A percentile compares a stretch with the other conserved stretches of the same genome.
Evolutionary conservation across 2,797 vertebrate genomes (phyloP).

Genomic region (Orientallactaga sibirica): DNA sequence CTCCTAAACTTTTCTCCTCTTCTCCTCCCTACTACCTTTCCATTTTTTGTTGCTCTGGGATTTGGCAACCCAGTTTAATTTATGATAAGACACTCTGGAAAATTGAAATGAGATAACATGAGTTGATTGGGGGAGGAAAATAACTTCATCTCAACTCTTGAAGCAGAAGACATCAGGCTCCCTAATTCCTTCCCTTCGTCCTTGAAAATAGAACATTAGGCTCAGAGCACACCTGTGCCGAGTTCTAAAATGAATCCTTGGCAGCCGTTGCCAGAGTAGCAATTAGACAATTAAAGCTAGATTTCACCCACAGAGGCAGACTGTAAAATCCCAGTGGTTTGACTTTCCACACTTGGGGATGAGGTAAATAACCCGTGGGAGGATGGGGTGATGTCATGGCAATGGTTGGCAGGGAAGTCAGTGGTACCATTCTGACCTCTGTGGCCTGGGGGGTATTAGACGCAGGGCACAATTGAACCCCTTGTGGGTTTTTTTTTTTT

Average conservation of each 20-base stretch:
- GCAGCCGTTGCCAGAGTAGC: constrained; percentile 73
- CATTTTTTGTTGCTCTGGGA: constrained; percentile 69
- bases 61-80: constrained; percentile 84
- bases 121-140: constrained; percentile 77
- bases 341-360: constrained; percentile 63
- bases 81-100: constrained; percentile 81
- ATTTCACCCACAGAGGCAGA: constrained; percentile 71
- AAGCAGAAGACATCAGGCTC: constrained; percentile 70
- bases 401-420: neutral
- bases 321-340: constrained; percentile 30
- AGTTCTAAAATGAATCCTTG: constrained; percentile 62
- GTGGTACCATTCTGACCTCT: neutral
- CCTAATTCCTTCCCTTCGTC: constrained; percentile 71
- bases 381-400: constrained; percentile 31
- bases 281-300: constrained; percentile 77
- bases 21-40: neutral
- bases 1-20: constrained; percentile 59
- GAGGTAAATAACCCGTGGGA: constrained; percentile 40
- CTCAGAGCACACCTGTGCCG: constrained; percentile 64
- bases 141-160: constrained; percentile 78
- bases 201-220: constrained; percentile 78
- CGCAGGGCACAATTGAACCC: neutral
- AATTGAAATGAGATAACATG: constrained; percentile 80
- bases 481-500: neutral
- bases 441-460: neutral